Conservation (phyloP, 2,888 invertebrate genomes). For the Spodoptera littoralis region DNA sequence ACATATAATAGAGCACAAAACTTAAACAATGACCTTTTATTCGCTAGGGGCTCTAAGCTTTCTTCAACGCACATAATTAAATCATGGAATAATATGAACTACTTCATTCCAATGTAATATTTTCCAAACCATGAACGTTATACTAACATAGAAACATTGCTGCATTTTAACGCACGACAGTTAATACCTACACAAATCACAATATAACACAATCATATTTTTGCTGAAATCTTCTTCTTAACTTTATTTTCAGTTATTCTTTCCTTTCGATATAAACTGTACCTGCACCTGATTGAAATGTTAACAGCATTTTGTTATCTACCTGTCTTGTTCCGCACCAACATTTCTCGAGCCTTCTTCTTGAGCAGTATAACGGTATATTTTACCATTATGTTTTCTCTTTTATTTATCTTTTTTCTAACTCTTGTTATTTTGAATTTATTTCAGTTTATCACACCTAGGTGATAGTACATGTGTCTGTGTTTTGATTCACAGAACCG, state of each 20-base stretch:
- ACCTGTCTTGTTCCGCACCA: slow-evolving; percentile 59
- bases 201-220: neutral
- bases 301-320: slow-evolving; percentile 56
- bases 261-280: slow-evolving; percentile 54
- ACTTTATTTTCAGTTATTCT: slow-evolving; percentile 31
- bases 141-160: no score
- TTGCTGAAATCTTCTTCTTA: slow-evolving; percentile 17
- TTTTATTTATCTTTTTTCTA: slow-evolving; percentile 20
- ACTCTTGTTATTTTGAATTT: slow-evolving; percentile 11
- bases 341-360: slow-evolving; percentile 64
- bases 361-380: slow-evolving; percentile 62
- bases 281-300: slow-evolving; percentile 48
- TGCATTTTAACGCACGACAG: no score
- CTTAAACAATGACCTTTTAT: neutral
- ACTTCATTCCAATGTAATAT: no score
- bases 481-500: slow-evolving; percentile 91
- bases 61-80: no score
- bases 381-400: slow-evolving; percentile 44
- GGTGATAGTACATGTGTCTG: slow-evolving; percentile 69
- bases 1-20: neutral
- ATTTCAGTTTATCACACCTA: slow-evolving; percentile 39
- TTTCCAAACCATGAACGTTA: no score
- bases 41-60: no score
- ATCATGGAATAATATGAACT: no score
- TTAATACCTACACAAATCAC: slow-evolving; percentile 2